A percentile compares a stretch with the other conserved stretches of the same genome.
These are phyloP conservation scores for Montifringilla adamsi DNA, from an alignment of 2,113 vertebrate species.

Conservation along the genomic window DNA sequence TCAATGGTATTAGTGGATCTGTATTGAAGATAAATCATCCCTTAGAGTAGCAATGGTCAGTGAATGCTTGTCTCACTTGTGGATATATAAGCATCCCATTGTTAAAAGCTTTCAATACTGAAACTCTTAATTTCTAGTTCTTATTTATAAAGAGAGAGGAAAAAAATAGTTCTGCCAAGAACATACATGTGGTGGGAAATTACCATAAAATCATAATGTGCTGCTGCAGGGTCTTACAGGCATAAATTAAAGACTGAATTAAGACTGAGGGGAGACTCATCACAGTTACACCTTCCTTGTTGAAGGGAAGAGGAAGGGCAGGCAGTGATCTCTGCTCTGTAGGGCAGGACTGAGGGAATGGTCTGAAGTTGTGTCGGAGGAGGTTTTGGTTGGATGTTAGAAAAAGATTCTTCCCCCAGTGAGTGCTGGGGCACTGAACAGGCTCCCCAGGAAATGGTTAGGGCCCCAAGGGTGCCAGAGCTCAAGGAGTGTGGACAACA, in stretches of 20 bases:
- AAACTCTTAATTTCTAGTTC: not conserved
- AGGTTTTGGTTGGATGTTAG: not conserved
- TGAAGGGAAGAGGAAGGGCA: not conserved
- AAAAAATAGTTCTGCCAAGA: not conserved
- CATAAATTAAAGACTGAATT: not conserved
- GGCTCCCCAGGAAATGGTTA: not conserved
- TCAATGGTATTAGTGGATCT: not conserved
- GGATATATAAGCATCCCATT: not conserved
- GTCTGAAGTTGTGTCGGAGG: not conserved
- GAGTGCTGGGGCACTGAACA: not conserved
- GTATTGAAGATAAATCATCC: not conserved
- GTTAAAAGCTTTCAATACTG: not conserved
- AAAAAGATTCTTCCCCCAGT: not conserved
- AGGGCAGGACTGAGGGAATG: not conserved
- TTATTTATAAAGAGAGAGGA: not conserved
- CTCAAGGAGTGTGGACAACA: not conserved
- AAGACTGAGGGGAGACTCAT: no score
- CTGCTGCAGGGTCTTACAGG: not conserved
- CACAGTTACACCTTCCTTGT: not conserved
- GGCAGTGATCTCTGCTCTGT: not conserved
- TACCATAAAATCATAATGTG: not conserved
- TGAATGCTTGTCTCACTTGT: not conserved
- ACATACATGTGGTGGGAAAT: not conserved
- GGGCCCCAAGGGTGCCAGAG: not conserved
- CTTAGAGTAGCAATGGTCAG: not conserved